Base-by-base conservation (phyloP, 2,113 vertebrate genomes). In the Spheniscus mendiculus region DNA sequence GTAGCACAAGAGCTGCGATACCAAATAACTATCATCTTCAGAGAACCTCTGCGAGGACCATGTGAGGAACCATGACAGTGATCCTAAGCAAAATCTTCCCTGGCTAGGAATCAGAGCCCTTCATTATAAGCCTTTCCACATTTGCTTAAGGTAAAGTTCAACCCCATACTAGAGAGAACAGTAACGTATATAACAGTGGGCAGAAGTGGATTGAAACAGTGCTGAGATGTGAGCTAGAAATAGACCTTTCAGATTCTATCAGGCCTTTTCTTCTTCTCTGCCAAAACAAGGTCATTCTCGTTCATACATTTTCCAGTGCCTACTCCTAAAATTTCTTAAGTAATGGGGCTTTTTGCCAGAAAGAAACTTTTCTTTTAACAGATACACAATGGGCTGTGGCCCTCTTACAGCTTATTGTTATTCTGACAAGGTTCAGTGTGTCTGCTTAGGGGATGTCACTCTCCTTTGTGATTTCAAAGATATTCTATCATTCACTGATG, bases 401-500 rank as follows among this genome's bases (percentile, higher is more conserved):
- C 21, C 23, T 87, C 27, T 92, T 63, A 8, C 21, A 63, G 78
- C 90, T 93, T 52, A 78, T 84, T 90, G 71, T 89, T 95, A 95
- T 95, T 96, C 92, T 95, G 79, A 47, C 63, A 83, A 40, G 40
- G 79, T 88, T 93, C 90, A 55, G 36, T 71, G 16, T 71, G 90
- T 94, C 95, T 96, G 83, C 94, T 88, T 71, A 83, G 63, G 67
- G 76, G 61, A 78, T 91, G 72, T 92, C 86, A 89, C 56, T 79
- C 69, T 91, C 29, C 50, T 90, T 78, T 59, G 45, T 88, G 79
- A 92, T 96, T 96, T 95, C 89, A 91, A 74, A 96, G 55, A 67
- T 78, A 91, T 87, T 96, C 95, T 83, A 88, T 59, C 49, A 70
- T 89, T 96, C 90, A 82, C 44, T 87, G 77, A 65, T 93, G 80